Base-by-base conservation (phyloP, 2,888 invertebrate species). In the Tridacna crocea region DNA sequence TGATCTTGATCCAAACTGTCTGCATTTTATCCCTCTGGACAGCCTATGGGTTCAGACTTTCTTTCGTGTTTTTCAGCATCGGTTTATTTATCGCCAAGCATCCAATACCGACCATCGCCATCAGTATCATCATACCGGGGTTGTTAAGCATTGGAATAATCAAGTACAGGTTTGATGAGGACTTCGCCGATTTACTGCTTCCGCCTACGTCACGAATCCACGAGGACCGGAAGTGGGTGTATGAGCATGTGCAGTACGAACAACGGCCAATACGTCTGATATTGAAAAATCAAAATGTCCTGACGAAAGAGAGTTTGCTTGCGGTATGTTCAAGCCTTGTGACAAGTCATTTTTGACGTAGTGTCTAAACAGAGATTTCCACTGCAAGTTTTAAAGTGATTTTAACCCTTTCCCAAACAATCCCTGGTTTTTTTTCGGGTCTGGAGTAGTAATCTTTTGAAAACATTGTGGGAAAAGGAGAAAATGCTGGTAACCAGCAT, bases 191-290 rank as follows among this genome's bases (percentile, higher is more conserved):
- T 15, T 75, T 84, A 0, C 77, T 87, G 2, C 65, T 87, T 1
- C 87, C 87, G 4, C 84, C 82, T 12, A 65, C 76, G 15, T 87
- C 87, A 19, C 80, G 87, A 4, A 87, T 87, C 17, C 74, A 74
- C 48, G 78, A 72, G 26, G 87, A 87, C 61, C 80, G 83, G 15
- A 78, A 74, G 24, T 87, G 87, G 87, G 84, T 87, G 11, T 63
- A 80, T 15, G 36, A 74, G 6, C 80, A 87, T 75, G 83, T 87
- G 72, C 82, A 79, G 22, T 81, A 78, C 27, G 84, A 84, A 55
- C 84, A 83, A 72, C 27, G 87, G 46, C 80, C 82, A 19, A 79
- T 87, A 60, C 63, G 84, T 24, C 63, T 87, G 27, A 84, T 84
- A 60, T 58, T 87, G 55, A 79, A 87, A 48, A 83, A 80, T 55